Percentiles rank a stretch among this genome's conserved stretches.
phyloP scores from a whole-genome alignment of 2,888 invertebrate species.

The Baccha elongata region DNA sequence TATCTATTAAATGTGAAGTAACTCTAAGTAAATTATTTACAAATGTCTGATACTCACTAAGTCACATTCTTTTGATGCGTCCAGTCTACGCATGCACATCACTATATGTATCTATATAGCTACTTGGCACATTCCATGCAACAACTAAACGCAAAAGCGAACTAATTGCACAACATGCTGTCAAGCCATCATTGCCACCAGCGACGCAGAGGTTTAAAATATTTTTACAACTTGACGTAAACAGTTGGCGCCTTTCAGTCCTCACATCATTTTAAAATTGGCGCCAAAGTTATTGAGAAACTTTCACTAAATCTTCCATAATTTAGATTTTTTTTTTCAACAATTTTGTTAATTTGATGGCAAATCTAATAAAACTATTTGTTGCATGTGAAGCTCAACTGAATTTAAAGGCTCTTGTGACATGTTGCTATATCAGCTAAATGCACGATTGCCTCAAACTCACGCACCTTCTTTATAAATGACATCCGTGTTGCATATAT shows the following conservation, averaged over 20 bases:
- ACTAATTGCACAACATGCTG: conserved; percentile 48
- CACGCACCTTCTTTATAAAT: conserved; percentile 15
- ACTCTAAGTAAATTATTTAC: conserved; percentile 18
- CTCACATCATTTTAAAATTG: conserved; percentile 31
- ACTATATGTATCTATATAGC: background rate
- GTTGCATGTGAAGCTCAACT: conserved; percentile 42
- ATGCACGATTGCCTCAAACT: background rate
- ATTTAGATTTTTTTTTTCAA: conserved; percentile 6
- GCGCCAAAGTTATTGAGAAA: conserved; percentile 61
- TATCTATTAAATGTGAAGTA: conserved; percentile 25
- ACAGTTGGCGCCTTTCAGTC: conserved; percentile 14
- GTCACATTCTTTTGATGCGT: conserved; percentile 33
- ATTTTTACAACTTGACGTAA: background rate
- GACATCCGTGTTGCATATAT: conserved; percentile 60
- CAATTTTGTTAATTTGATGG: conserved; percentile 45
- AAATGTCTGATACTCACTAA: conserved; percentile 31
- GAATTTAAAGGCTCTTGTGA: conserved; percentile 39
- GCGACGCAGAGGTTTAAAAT: background rate
- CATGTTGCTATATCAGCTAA: conserved; percentile 1
- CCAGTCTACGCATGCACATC: conserved; percentile 3
- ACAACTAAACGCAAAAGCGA: conserved; percentile 43
- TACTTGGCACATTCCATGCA: conserved; percentile 33
- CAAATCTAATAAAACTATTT: conserved; percentile 46
- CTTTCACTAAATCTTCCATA: conserved; percentile 62
- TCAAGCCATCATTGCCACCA: conserved; percentile 15